phyloP scores from a whole-genome alignment of 2,113 vertebrate genomes.

The Paradisaea rubra region DNA sequence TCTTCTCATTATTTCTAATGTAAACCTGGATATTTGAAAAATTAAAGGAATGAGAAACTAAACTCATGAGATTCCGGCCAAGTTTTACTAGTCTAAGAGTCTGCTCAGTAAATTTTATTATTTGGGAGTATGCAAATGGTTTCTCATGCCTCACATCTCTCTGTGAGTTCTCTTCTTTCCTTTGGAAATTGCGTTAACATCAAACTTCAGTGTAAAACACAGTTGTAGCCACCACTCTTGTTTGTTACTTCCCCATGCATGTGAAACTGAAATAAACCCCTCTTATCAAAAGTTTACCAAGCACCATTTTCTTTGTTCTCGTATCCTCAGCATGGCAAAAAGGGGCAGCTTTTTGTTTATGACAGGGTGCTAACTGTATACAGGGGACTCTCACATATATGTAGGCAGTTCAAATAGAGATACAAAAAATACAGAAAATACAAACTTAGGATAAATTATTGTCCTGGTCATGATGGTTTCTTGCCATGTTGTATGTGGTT shows the following conservation, averaged over 20 bases:
- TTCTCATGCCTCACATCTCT: not conserved
- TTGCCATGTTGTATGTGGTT: not conserved
- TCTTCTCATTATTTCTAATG: not conserved
- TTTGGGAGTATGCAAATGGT: not conserved
- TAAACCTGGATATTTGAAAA: not conserved
- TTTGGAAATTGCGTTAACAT: not conserved
- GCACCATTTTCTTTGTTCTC: not conserved
- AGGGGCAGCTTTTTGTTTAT: not conserved
- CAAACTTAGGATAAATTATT: not conserved
- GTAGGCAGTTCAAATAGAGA: not conserved
- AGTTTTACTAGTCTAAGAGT: not conserved
- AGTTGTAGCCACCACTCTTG: not conserved
- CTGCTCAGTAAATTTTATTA: not conserved
- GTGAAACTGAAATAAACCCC: not conserved
- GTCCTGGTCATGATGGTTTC: not conserved
- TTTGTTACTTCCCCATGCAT: not conserved
- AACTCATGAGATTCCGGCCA: not conserved
- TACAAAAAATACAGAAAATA: not conserved
- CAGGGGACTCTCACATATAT: not conserved
- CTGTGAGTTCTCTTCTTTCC: not conserved
- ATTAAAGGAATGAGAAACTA: not conserved
- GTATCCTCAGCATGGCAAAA: not conserved
- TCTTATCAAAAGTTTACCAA: not conserved
- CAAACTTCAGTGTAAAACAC: not conserved
- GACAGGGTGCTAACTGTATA: not conserved